phyloP scores from a whole-genome alignment of 1,140 invertebrate genomes.

The Paraescarpia echinospica region DNA sequence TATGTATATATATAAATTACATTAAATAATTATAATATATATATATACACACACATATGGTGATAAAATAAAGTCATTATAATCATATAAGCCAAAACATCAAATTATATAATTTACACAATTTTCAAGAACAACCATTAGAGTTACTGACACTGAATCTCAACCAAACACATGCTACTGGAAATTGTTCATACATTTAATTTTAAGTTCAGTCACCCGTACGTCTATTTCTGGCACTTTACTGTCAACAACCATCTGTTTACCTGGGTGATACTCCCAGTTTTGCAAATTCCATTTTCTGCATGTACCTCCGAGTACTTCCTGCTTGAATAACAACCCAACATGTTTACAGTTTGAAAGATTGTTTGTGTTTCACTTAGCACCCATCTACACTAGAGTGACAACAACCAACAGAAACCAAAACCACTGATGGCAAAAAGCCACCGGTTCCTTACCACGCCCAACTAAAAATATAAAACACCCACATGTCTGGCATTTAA shows the following conservation, averaged over 20 bases:
- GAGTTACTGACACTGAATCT: not conserved
- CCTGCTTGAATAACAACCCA: not conserved
- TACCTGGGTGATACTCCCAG: not conserved
- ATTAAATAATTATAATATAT: too few species aligned
- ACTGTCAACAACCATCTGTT: not conserved
- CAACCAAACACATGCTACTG: not conserved
- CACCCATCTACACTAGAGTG: not conserved
- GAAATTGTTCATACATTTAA: not conserved
- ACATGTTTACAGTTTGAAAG: not conserved
- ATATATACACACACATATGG: too few species aligned
- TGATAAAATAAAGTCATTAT: too few species aligned
- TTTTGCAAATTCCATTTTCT: not conserved
- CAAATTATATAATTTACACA: too few species aligned
- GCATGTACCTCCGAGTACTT: not conserved
- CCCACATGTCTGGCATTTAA: not conserved
- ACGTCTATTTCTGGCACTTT: not conserved
- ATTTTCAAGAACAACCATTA: too few species aligned
- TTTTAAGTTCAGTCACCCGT: too few species aligned
- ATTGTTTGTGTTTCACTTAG: not conserved
- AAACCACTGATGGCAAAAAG: too few species aligned
- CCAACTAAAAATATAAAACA: not conserved
- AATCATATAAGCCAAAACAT: too few species aligned
- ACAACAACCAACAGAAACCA: not conserved
- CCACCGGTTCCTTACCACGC: not conserved
- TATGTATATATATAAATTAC: too few species aligned